Percentiles rank a stretch among this genome's conserved stretches.
phyloP scores from a whole-genome alignment of 2,797 vertebrate genomes.

The Okamejei kenojei region DNA sequence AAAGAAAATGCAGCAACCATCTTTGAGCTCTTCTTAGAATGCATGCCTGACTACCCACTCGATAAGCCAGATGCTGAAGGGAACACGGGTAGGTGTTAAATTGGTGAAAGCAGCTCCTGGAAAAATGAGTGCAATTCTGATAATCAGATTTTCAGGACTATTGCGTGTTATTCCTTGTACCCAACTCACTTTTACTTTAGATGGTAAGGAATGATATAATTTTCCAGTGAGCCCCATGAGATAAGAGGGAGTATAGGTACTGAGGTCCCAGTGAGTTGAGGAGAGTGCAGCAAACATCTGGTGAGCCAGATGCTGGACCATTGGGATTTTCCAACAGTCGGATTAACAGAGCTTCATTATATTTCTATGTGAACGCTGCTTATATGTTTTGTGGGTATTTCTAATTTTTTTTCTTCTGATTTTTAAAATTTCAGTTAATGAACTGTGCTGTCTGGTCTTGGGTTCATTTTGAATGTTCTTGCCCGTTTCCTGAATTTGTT shows the following conservation, averaged over 20 bases:
- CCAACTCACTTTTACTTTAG: too few relatives aligned
- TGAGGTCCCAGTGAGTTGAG: too few relatives aligned
- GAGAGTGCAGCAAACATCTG: too few relatives aligned
- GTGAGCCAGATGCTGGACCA: too few relatives aligned
- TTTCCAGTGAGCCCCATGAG: too few relatives aligned
- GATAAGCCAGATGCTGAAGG: slow-evolving; percentile 93
- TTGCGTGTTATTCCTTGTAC: too few relatives aligned
- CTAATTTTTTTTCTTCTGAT: too few relatives aligned
- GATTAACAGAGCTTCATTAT: not conserved
- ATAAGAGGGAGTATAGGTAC: too few relatives aligned
- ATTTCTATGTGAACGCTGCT: not conserved
- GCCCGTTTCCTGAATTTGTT: not conserved
- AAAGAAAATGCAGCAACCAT: slow-evolving; percentile 96
- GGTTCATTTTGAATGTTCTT: not conserved
- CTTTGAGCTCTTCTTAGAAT: slow-evolving; percentile 94
- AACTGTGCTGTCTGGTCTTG: not conserved
- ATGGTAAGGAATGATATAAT: too few relatives aligned
- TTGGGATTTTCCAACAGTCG: too few relatives aligned
- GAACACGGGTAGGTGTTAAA: slow-evolving; percentile 72
- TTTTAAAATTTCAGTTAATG: not conserved
- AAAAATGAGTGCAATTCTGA: too few relatives aligned
- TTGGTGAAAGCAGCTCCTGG: not conserved
- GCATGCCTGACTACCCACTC: slow-evolving; percentile 92
- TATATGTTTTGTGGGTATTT: not conserved
- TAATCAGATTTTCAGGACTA: too few relatives aligned